Evolutionary conservation across 2,888 invertebrate genomes (phyloP), one percentile per base, ranked within the genome.

Genomic region (Perizoma affinitatum): DNA sequence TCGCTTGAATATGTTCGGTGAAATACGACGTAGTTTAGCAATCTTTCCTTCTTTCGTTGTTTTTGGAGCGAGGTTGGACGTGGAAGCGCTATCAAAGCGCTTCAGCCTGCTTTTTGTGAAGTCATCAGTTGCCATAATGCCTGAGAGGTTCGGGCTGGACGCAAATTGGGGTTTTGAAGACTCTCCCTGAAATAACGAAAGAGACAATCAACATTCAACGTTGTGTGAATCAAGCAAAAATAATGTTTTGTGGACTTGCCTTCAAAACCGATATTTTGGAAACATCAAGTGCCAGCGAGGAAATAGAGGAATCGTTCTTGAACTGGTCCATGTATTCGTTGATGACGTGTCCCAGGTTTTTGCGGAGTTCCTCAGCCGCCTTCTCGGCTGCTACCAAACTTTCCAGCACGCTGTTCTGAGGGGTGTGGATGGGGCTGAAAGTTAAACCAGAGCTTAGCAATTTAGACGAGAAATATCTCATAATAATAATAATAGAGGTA

Each of bases 261-360:
- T 91, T 91, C 42, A 87, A 58, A 54, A 87, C 61, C 9, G 92
- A 88, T 75, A 92, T 92, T 69, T 90, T 92, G 3, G 92, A 93
- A 3, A 93, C 88, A 61, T 93, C 91, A 65, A 92, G 75, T 2
- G 77, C 80, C 5, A 88, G 70, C 0, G 88, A 91, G 1, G 86
- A 84, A 56, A 87, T 79, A 0, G 89, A 88, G 0, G 86, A 84
- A 49, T 89, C 86, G 56, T 83, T 72, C 53, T 76, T 84, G 1
- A 69, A 79, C 0, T 86, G 86, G 0, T 86, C 87, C 54, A 74
- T 60, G 5, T 81, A 76, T 34, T 87, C 87, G 57, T 72, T 79
- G 38, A 90, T 80, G 8, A 86, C 70, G 4, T 62, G 65, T 0
- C 81, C 60, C 5, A 93, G 68, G 54, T 84, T 79, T n/a, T 69